Conservation (phyloP, 2,797 vertebrate species). For the Brotula barbata region DNA sequence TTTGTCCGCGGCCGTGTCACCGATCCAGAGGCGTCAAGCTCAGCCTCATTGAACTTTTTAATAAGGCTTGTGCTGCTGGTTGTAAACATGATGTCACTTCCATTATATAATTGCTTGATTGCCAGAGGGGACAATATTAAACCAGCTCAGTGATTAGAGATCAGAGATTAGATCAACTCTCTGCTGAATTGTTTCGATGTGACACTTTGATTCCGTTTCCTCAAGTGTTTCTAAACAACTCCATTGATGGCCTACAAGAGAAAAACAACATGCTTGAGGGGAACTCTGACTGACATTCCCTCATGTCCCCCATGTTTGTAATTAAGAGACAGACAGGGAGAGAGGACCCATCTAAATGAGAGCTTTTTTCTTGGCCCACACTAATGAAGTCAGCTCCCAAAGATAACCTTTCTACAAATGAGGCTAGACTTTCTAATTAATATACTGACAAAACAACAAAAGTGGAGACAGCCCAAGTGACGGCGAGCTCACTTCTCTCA, state of each 20-base stretch:
- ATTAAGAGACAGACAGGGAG: constrained; percentile 37
- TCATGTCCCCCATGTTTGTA: constrained; percentile 42
- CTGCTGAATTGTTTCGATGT: constrained; percentile 42
- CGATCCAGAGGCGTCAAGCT: constrained; percentile 24
- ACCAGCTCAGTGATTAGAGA: constrained; percentile 46
- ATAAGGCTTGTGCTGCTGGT: constrained; percentile 46
- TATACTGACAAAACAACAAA: constrained; percentile 42
- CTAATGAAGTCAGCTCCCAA: constrained; percentile 54
- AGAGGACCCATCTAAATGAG: constrained; percentile 19
- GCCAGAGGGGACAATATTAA: constrained; percentile 46
- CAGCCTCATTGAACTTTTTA: constrained; percentile 43
- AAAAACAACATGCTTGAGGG: constrained; percentile 35
- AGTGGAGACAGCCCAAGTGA: constrained; percentile 49
- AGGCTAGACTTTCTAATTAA: constrained; percentile 57
- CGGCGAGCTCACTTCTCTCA: constrained; percentile 33
- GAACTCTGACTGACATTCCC: constrained; percentile 35
- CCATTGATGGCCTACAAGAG: constrained; percentile 25
- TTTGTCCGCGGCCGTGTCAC: constrained; percentile 24
- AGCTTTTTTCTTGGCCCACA: constrained; percentile 26
- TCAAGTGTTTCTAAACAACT: constrained; percentile 38
- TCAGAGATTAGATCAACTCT: constrained; percentile 45
- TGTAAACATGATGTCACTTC: constrained; percentile 50
- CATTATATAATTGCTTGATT: constrained; percentile 44
- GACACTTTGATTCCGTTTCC: constrained; percentile 35
- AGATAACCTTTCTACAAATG: constrained; percentile 54